Conservation (phyloP, 2,888 invertebrate genomes). For the Trichacis sp. region DNA sequence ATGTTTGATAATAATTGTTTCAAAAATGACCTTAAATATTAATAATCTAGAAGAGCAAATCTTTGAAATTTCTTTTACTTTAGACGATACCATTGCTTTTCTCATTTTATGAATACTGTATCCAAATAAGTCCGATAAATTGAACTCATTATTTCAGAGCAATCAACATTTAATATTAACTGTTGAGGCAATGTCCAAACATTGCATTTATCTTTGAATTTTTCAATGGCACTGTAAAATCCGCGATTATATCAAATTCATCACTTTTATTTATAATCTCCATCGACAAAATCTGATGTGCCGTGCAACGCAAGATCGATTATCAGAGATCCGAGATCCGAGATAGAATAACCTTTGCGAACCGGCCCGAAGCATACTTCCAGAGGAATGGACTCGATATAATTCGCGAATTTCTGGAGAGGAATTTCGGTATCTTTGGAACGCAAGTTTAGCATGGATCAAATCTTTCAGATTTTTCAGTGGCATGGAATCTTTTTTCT, state of each 20-base stretch:
- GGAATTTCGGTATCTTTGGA: not conserved
- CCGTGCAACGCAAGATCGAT: conserved; percentile 19
- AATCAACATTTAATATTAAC: not conserved
- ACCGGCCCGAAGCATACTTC: conserved; percentile 22
- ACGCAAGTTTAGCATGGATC: not conserved
- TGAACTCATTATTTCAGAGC: no score
- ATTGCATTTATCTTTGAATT: not conserved
- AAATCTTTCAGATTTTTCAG: not conserved
- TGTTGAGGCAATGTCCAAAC: no score
- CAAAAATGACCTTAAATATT: no score
- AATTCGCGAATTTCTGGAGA: not conserved
- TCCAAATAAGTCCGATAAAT: no score
- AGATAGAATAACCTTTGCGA: conserved; percentile 19
- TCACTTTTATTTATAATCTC: conserved; percentile 17
- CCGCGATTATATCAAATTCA: conserved; percentile 8
- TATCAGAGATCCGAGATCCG: conserved; percentile 25
- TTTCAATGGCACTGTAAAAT: not conserved
- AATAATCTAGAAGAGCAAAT: no score
- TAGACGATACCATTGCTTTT: no score
- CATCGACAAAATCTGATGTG: conserved; percentile 12
- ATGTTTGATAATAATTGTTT: no score
- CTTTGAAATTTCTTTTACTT: no score
- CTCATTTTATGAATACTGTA: no score
- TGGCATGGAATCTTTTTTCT: not conserved
- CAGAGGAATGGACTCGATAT: conserved; percentile 15